Conservation (phyloP, 2,113 vertebrate species). For the Phylloscopus whistleri region DNA sequence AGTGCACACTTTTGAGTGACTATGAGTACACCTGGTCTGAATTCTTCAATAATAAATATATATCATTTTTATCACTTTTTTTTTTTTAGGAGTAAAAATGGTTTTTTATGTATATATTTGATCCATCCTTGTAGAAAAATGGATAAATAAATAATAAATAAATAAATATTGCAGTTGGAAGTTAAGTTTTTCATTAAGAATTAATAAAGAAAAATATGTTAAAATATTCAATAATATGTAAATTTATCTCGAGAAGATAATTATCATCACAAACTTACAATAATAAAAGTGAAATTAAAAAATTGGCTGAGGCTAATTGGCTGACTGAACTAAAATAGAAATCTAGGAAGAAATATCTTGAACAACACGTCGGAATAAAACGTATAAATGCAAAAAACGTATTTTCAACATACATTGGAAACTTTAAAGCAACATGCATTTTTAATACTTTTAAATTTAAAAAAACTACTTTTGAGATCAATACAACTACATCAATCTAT, state of each 20-base stretch:
- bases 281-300: not conserved
- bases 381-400: not conserved
- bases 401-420: not conserved
- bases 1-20: not conserved
- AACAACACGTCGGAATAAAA: not conserved
- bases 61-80: not conserved
- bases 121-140: not conserved
- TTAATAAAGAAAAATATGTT: not conserved
- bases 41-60: not conserved
- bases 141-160: not conserved
- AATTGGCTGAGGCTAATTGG: not conserved
- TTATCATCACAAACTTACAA: not conserved
- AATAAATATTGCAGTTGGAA: not conserved
- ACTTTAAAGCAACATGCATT: accelerated
- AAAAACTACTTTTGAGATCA: not conserved
- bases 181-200: not conserved
- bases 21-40: not conserved
- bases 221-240: not conserved
- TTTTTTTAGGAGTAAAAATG: not conserved
- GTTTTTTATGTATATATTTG: not conserved
- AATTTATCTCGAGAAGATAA: not conserved
- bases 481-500: not conserved
- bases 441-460: not conserved
- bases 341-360: not conserved
- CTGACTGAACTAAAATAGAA: not conserved